A percentile compares a stretch with the other conserved stretches of the same genome.
Conservation (phyloP, 1,140 invertebrate genomes). For the Helicorthomorpha holstii region DNA sequence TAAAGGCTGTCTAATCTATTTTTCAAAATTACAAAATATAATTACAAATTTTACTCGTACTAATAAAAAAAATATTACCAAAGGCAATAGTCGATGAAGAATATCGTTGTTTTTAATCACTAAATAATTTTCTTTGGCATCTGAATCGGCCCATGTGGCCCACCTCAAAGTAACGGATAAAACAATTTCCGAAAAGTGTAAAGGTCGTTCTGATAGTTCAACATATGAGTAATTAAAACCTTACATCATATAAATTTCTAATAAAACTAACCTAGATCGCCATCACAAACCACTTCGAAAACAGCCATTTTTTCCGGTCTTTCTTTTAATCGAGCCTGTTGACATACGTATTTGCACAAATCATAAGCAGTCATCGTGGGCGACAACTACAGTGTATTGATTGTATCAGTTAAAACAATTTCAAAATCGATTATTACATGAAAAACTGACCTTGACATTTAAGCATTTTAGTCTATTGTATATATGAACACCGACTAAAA, state of each 20-base stretch:
- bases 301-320: conserved; percentile 36
- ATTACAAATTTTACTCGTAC: conserved; percentile 3
- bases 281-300: conserved; percentile 55
- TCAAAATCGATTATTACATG: no score
- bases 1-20: conserved; percentile 34
- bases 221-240: conserved; percentile 1
- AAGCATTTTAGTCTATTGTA: conserved; percentile 11
- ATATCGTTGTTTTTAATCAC: conserved; percentile 40
- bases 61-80: conserved; percentile 22
- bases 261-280: conserved; percentile 28
- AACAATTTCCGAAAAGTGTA: conserved; percentile 60
- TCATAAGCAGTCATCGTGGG: conserved; percentile 53
- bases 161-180: conserved; percentile 49
- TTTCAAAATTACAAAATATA: no score
- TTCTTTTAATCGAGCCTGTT: conserved; percentile 39
- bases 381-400: conserved; percentile 37
- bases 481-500: conserved; percentile 13
- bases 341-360: conserved; percentile 32
- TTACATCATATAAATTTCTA: background rate
- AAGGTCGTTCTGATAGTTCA: conserved; percentile 34
- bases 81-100: conserved; percentile 31
- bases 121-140: conserved; percentile 61
- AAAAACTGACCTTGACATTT: conserved; percentile 6
- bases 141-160: conserved; percentile 66
- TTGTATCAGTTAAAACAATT: background rate